These are phyloP conservation scores for Raja brachyura DNA, from an alignment of 2,113 vertebrate genomes.

Conservation along the genomic window DNA sequence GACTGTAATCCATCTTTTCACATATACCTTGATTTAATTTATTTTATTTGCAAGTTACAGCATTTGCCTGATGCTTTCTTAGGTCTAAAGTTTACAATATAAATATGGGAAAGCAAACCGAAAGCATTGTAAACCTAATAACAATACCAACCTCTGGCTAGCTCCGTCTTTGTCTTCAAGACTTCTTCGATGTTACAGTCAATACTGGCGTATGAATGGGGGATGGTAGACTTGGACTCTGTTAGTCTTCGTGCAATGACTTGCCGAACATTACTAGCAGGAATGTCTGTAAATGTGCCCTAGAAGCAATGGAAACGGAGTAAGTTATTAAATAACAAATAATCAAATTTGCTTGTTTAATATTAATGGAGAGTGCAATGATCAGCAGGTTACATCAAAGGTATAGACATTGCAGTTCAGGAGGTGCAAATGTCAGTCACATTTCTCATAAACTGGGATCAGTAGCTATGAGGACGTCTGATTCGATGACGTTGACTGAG, in stretches of 20 bases:
- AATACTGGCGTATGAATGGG: slow-evolving; percentile 80
- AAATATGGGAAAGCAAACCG: not conserved
- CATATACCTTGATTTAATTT: not conserved
- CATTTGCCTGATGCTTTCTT: not conserved
- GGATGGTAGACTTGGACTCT: slow-evolving; percentile 85
- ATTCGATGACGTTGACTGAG: not conserved
- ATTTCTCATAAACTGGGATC: not conserved
- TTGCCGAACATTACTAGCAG: slow-evolving; percentile 78
- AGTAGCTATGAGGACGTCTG: not conserved
- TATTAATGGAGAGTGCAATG: not conserved
- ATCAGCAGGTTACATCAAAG: not conserved
- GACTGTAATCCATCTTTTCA: too few species aligned
- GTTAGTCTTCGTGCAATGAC: slow-evolving; percentile 88
- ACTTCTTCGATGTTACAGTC: slow-evolving; percentile 82
- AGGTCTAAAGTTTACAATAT: not conserved
- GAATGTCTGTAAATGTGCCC: slow-evolving; percentile 86
- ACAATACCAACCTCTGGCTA: slow-evolving; percentile 69
- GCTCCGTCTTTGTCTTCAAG: slow-evolving; percentile 68
- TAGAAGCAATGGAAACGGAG: slow-evolving; percentile 45
- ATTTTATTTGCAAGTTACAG: not conserved
- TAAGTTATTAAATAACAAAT: not conserved
- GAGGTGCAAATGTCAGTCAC: not conserved
- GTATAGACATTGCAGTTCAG: not conserved
- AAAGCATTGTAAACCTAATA: not conserved
- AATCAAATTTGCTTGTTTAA: not conserved